Conservation (phyloP, 2,113 vertebrate genomes). For the Pipa parva region DNA sequence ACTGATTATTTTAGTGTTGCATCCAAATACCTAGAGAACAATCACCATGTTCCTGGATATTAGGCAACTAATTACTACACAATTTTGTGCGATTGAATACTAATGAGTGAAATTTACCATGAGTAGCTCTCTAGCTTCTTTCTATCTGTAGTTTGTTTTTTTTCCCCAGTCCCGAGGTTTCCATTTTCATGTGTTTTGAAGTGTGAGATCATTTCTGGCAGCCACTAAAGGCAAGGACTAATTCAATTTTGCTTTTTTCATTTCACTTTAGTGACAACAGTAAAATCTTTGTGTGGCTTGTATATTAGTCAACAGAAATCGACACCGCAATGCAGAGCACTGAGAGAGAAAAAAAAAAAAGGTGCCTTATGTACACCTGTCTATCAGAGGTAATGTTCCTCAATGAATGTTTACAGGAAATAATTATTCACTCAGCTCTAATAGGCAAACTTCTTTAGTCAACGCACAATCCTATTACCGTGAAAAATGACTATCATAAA, state of each 20-base stretch:
- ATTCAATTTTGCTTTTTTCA: slow-evolving; percentile 24
- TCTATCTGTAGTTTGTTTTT: too few relatives aligned
- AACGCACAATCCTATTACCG: too few relatives aligned
- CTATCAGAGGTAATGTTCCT: neutral
- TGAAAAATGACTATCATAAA: too few relatives aligned
- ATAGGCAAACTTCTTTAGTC: too few relatives aligned
- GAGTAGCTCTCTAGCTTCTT: slow-evolving; percentile 6
- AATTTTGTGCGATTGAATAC: slow-evolving; percentile 40
- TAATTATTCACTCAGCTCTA: too few relatives aligned
- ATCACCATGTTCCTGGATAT: slow-evolving; percentile 39
- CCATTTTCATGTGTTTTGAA: slow-evolving; percentile 29
- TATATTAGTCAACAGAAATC: neutral
- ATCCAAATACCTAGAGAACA: slow-evolving; percentile 17
- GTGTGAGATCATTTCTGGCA: slow-evolving; percentile 23
- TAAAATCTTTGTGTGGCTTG: slow-evolving; percentile 7
- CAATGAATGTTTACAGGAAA: neutral
- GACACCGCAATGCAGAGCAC: slow-evolving; percentile 10
- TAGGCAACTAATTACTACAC: slow-evolving; percentile 37
- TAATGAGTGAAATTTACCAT: slow-evolving; percentile 40
- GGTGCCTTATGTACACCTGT: neutral
- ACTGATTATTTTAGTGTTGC: slow-evolving; percentile 15
- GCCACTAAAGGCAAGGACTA: slow-evolving; percentile 1
- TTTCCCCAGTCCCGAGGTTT: slow-evolving; percentile 14
- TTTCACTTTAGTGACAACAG: slow-evolving; percentile 18
- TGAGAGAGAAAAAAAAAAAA: neutral